Percentiles rank a stretch among this genome's conserved stretches.
Conservation (phyloP, 2,888 invertebrate genomes). For the Cephus sareptanus region DNA sequence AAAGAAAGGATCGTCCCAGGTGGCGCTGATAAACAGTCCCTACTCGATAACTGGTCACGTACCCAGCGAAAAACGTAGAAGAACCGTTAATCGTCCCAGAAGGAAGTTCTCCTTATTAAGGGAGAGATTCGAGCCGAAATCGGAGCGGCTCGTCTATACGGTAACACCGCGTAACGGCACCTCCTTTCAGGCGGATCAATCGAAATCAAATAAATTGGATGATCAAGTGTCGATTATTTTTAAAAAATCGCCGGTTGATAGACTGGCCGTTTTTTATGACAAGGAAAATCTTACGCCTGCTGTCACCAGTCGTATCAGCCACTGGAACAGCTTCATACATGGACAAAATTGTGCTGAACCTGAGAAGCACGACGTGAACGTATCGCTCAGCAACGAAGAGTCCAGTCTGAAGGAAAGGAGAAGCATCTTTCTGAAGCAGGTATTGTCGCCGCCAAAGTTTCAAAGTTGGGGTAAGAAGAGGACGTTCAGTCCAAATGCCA, state of each 20-base stretch:
- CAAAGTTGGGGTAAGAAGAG: constrained; percentile 61
- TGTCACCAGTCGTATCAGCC: constrained; percentile 34
- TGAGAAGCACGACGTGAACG: constrained; percentile 32
- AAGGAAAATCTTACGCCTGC: constrained; percentile 55
- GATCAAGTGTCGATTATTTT: constrained; percentile 28
- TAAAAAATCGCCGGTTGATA: constrained; percentile 32
- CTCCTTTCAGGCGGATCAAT: constrained; percentile 11
- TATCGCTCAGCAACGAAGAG: constrained; percentile 26
- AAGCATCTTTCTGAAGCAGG: constrained; percentile 71
- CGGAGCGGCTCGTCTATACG: constrained; percentile 47
- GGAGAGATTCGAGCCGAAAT: constrained; percentile 71
- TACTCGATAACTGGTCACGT: not conserved
- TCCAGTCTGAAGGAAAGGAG: constrained; percentile 69
- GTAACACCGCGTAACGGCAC: constrained; percentile 28
- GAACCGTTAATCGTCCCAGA: constrained; percentile 66
- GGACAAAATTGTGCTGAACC: constrained; percentile 31
- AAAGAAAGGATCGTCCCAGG: not conserved
- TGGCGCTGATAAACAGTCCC: not conserved
- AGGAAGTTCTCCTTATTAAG: constrained; percentile 72
- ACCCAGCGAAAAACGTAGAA: constrained; percentile 32
- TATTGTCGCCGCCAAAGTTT: constrained; percentile 71
- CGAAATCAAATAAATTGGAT: constrained; percentile 1
- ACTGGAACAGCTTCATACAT: constrained; percentile 35
- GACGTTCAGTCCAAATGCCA: constrained; percentile 47
- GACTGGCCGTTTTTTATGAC: constrained; percentile 30